phyloP scores from a whole-genome alignment of 1,140 invertebrate species.

The Danaus plexippus region DNA sequence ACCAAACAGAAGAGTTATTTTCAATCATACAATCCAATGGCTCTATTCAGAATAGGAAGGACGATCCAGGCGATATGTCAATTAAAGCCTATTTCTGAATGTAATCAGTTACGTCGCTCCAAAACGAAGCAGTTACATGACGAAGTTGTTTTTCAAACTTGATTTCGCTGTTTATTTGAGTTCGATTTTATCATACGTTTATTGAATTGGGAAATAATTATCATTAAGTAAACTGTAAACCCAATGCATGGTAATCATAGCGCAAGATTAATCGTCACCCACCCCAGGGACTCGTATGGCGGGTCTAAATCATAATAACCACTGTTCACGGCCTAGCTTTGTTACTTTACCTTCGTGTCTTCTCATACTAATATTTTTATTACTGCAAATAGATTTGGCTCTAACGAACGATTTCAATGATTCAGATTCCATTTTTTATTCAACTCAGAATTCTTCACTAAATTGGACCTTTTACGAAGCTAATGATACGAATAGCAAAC shows the following conservation, averaged over 20 bases:
- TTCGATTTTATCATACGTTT: slow-evolving; percentile 7
- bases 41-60: slow-evolving; percentile 50
- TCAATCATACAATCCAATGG: slow-evolving; percentile 50
- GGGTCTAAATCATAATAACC: slow-evolving; percentile 58
- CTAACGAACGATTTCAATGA: slow-evolving; percentile 43
- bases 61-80: slow-evolving; percentile 58
- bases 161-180: slow-evolving; percentile 25
- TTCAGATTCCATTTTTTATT: slow-evolving; percentile 31
- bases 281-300: slow-evolving; percentile 64
- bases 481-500: slow-evolving; percentile 38
- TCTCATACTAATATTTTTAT: slow-evolving; percentile 60
- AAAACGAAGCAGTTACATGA: slow-evolving; percentile 49
- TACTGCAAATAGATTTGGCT: slow-evolving; percentile 37
- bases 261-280: slow-evolving; percentile 52
- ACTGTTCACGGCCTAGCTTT: slow-evolving; percentile 66
- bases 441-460: slow-evolving; percentile 39
- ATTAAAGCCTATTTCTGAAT: slow-evolving; percentile 48
- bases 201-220: slow-evolving; percentile 3
- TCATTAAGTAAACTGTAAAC: slow-evolving; percentile 26
- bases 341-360: slow-evolving; percentile 69
- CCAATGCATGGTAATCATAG: slow-evolving; percentile 62
- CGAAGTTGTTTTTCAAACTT: slow-evolving; percentile 55
- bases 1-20: slow-evolving; percentile 32
- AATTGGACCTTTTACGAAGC: slow-evolving; percentile 56
- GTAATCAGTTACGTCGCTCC: slow-evolving; percentile 47